Evolutionary conservation across 1,140 invertebrate genomes (phyloP).

Genomic region (Laupala kohalensis): DNA sequence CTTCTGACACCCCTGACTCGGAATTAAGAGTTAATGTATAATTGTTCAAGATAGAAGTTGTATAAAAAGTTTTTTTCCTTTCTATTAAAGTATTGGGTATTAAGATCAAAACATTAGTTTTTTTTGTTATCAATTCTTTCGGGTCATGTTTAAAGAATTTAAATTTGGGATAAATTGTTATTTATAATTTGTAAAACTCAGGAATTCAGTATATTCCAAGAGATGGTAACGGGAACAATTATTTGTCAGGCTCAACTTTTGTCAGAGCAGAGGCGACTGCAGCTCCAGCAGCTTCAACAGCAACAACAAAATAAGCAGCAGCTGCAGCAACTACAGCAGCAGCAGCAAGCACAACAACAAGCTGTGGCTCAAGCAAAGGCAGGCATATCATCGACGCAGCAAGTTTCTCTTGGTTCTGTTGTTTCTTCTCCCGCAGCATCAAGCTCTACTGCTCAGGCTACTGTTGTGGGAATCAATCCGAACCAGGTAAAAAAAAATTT

Average conservation of each 20-base stretch:
- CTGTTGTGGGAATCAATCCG: constrained; percentile 10
- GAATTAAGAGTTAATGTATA: too few relatives aligned
- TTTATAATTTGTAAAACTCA: too few relatives aligned
- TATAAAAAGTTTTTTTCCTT: too few relatives aligned
- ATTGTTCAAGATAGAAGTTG: too few relatives aligned
- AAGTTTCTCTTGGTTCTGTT: not conserved
- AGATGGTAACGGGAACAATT: too few relatives aligned
- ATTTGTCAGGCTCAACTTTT: not conserved
- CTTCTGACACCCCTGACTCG: too few relatives aligned
- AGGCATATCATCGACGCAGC: not conserved
- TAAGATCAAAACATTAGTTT: too few relatives aligned
- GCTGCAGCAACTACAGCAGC: not conserved
- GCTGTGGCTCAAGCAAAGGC: not conserved
- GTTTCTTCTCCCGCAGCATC: constrained; percentile 18
- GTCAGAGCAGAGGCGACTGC: not conserved
- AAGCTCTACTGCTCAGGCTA: constrained; percentile 20
- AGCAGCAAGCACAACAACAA: constrained; percentile 2
- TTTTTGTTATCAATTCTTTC: too few relatives aligned
- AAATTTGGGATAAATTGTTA: too few relatives aligned
- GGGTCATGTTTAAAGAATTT: too few relatives aligned
- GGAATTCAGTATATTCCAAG: too few relatives aligned
- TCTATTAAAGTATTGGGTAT: too few relatives aligned
- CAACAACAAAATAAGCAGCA: not conserved
- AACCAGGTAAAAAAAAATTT: constrained; percentile 1
- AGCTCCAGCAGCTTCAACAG: not conserved